These are phyloP conservation scores for Procapra przewalskii DNA, from an alignment of 2,113 vertebrate genomes.

Conservation along the genomic window DNA sequence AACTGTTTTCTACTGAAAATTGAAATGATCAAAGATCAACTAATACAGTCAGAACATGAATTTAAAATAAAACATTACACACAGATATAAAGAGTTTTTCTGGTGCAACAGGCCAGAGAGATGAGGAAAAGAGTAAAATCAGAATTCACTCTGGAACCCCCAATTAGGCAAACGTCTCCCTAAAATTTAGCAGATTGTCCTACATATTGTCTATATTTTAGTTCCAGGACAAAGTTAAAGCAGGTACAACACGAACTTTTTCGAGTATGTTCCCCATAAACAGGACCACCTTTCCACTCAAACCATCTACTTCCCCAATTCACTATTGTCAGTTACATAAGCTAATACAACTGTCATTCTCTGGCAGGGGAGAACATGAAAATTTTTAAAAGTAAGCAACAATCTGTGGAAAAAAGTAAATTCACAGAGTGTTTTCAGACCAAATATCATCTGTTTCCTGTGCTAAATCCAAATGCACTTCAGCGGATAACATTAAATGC, in stretches of 20 bases:
- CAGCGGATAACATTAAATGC: conserved; percentile 8
- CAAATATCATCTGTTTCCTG: conserved; percentile 63
- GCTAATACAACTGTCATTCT: background rate
- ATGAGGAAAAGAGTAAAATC: background rate
- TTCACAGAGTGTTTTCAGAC: conserved; percentile 66
- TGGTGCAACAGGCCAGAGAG: background rate
- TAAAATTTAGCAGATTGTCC: background rate
- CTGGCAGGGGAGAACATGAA: conserved; percentile 27
- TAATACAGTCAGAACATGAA: conserved; percentile 12
- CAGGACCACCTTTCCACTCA: conserved; percentile 18
- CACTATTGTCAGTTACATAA: conserved; percentile 35
- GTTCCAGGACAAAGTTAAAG: conserved; percentile 18
- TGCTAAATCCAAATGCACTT: conserved; percentile 59
- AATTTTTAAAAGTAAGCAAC: conserved; percentile 61
- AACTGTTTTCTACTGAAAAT: background rate
- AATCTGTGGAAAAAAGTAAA: conserved; percentile 69
- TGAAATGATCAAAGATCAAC: background rate
- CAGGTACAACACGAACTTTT: background rate
- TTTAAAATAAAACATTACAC: background rate
- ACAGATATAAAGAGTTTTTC: background rate
- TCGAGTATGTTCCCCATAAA: background rate
- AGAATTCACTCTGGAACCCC: background rate
- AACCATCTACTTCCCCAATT: conserved; percentile 25
- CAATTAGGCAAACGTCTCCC: background rate
- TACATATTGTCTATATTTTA: background rate